phyloP scores from a whole-genome alignment of 2,113 vertebrate species.

The Pipa parva region DNA sequence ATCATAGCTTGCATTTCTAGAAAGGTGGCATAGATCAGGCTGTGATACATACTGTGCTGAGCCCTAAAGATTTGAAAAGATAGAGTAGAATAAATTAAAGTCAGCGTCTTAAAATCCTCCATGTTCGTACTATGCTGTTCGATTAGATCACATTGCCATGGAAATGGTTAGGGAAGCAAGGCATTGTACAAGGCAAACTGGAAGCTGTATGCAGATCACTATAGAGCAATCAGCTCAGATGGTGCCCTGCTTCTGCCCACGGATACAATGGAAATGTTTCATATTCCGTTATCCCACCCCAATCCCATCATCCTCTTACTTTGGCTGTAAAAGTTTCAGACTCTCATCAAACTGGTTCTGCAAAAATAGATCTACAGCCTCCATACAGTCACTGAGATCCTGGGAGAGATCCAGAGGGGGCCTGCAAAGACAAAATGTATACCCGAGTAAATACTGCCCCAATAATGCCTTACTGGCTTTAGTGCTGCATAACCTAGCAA shows the following conservation, averaged over 20 bases:
- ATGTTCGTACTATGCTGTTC: too few relatives aligned
- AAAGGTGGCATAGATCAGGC: conserved; percentile 73
- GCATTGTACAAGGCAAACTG: too few relatives aligned
- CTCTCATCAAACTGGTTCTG: conserved; percentile 74
- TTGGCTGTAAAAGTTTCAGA: conserved; percentile 64
- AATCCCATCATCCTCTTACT: conserved; percentile 59
- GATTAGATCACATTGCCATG: too few relatives aligned
- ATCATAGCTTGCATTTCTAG: conserved; percentile 83
- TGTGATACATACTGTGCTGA: conserved; percentile 74
- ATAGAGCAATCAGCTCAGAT: too few relatives aligned
- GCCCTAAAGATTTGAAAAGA: conserved; percentile 59
- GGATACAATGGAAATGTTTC: background rate
- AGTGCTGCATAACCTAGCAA: too few relatives aligned
- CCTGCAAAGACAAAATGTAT: conserved; percentile 1
- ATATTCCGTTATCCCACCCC: too few relatives aligned
- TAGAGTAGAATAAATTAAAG: too few relatives aligned
- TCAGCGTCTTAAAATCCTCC: too few relatives aligned
- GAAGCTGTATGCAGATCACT: too few relatives aligned
- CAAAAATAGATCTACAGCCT: conserved; percentile 71
- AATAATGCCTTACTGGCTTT: too few relatives aligned
- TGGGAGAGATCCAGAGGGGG: conserved; percentile 30
- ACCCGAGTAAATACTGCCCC: background rate
- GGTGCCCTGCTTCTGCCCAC: too few relatives aligned
- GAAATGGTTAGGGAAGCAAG: too few relatives aligned
- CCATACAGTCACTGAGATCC: conserved; percentile 70